These are phyloP conservation scores for Cephus runcator DNA, from an alignment of 2,888 invertebrate genomes.

Conservation along the genomic window DNA sequence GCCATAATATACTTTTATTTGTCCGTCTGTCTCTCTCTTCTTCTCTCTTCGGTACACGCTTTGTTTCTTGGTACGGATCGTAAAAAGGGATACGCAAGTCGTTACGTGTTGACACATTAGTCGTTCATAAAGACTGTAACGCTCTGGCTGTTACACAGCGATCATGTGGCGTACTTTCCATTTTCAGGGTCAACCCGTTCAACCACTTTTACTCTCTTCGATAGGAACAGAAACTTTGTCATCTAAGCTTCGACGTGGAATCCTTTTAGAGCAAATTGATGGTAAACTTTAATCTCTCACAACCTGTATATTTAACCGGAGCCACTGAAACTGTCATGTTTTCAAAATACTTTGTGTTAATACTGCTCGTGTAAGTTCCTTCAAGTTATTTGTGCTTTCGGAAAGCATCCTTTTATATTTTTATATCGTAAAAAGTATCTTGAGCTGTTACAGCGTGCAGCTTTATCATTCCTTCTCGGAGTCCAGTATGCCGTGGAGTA, in stretches of 20 bases:
- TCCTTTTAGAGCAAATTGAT: too few species aligned
- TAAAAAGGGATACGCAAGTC: background rate
- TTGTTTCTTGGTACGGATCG: background rate
- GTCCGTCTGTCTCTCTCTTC: background rate
- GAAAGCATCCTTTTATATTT: background rate
- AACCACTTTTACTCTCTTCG: slow-evolving; percentile 20
- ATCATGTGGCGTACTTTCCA: slow-evolving; percentile 19
- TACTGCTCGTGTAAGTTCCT: too few species aligned
- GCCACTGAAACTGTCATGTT: background rate
- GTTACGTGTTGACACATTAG: background rate
- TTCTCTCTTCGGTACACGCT: background rate
- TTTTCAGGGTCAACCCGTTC: slow-evolving; percentile 24
- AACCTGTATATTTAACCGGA: background rate
- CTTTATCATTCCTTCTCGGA: background rate
- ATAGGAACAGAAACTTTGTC: slow-evolving; percentile 7
- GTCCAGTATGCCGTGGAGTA: background rate
- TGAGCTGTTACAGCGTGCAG: background rate
- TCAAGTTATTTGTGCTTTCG: background rate
- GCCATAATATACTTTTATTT: background rate
- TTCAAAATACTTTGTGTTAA: background rate
- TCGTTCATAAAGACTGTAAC: background rate
- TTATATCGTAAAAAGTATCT: background rate
- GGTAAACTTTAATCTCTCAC: background rate
- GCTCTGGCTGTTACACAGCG: background rate
- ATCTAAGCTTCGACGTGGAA: background rate